Base-by-base conservation (phyloP, 1,140 invertebrate genomes). In the Drosophila dunni region DNA sequence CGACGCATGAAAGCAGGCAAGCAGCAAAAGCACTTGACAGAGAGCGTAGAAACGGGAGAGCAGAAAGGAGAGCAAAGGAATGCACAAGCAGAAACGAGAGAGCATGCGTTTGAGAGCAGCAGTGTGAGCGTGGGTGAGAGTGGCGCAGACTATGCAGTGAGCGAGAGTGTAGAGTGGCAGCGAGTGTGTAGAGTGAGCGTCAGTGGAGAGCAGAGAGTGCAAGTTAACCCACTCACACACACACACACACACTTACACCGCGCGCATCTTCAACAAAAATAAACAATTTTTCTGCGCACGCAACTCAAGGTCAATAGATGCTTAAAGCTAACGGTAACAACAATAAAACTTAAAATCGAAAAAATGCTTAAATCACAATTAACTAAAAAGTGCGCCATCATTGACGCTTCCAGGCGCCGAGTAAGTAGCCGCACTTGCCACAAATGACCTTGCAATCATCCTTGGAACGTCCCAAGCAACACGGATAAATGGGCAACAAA, bases 361-460 rank as follows among this genome's bases (percentile, higher is more conserved):
- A 54, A 36, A 15, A 68, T 66, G 61, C 24, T 34, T 56, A 58
- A 48, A 51, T 45, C 24, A 34, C 20, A 48, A 53, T 20, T 20
- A 17, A n/a, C 11, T 29, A 29, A 29, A n/a, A 54, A 61, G 20
- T 53, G 48, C 1, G 51, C 20, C 11, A 44, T 81, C 62, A 88
- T 11, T 90, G 75, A 13, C 78, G 76, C 58, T 91, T 90, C 90
- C 90, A 91, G 68, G 81, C 83, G 53, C 90, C 90, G 63, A 91
- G 69, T 50, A 88, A 66, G 50, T 86, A 86, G 54, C 90, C 90
- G 36, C 90, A 91, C 48, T 91, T 91, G 60, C 76, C 71, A 15
- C 90, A 91, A 51, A 91, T 91, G 24, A 91, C 90, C 73, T 90
- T 91, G 73, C 90, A 90, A 20, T 88, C 83, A 20, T 89, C 74